Evolutionary conservation across 2,888 invertebrate genomes (phyloP).

Genomic region (Bembecia ichneumoniformis): DNA sequence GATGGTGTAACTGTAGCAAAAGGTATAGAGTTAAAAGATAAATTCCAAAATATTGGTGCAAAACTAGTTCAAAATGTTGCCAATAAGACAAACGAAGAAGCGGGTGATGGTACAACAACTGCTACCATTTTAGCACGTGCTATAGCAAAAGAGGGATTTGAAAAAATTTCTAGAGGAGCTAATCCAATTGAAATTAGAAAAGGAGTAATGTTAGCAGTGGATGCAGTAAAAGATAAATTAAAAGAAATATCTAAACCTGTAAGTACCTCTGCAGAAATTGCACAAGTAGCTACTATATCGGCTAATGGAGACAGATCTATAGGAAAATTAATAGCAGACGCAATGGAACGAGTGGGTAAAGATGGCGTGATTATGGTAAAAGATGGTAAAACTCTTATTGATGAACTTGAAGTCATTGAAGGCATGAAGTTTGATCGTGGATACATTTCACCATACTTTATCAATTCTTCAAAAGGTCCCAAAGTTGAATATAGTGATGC

Average conservation of each 20-base stretch:
- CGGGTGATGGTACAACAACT: conserved; percentile 99
- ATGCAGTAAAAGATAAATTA: conserved; percentile 85
- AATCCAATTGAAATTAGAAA: conserved; percentile 96
- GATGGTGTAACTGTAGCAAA: conserved; percentile 99
- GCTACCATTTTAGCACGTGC: conserved; percentile 97
- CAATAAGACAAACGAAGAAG: conserved; percentile 99
- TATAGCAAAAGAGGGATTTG: conserved; percentile 98
- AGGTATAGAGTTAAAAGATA: conserved; percentile 95
- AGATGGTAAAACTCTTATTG: conserved; percentile 95
- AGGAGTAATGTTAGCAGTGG: conserved; percentile 94
- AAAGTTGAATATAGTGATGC: conserved; percentile 98
- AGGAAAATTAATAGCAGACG: conserved; percentile 93
- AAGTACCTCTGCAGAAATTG: conserved; percentile 96
- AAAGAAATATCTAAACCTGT: conserved; percentile 91
- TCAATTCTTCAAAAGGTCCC: conserved; percentile 97
- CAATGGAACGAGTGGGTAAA: conserved; percentile 96
- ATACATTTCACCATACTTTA: conserved; percentile 98
- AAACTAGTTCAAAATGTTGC: conserved; percentile 98
- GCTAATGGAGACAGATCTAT: conserved; percentile 95
- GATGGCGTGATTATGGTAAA: conserved; percentile 99
- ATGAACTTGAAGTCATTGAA: conserved; percentile 95
- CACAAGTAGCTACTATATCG: conserved; percentile 98
- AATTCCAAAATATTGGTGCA: conserved; percentile 98
- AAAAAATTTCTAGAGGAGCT: conserved; percentile 95
- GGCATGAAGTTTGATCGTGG: conserved; percentile 99